These are phyloP conservation scores for Ptilorrhoa leucosticta DNA, from an alignment of 2,113 vertebrate species.

Conservation along the genomic window DNA sequence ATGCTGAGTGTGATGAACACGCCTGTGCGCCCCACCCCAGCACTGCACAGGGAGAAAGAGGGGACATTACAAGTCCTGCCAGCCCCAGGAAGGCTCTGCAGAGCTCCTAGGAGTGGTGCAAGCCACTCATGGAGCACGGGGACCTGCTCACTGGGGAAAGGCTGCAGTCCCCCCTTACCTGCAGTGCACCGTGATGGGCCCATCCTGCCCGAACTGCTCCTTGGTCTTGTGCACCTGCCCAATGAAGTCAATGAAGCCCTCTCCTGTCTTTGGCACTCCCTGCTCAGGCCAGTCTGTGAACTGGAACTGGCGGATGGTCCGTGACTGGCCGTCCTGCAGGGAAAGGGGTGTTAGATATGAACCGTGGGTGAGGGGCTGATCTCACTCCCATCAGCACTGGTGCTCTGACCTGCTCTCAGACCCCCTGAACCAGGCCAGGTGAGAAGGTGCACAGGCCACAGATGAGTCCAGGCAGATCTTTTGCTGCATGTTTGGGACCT, in stretches of 20 bases:
- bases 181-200: conserved; percentile 97
- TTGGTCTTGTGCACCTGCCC: conserved; percentile 98
- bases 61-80: background rate
- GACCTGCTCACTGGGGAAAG: background rate
- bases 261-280: conserved; percentile 93
- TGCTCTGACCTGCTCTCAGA: background rate
- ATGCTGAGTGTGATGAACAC: conserved; percentile 97
- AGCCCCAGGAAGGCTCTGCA: background rate
- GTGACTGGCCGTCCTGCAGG: conserved; percentile 90
- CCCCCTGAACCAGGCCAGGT: background rate
- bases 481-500: background rate
- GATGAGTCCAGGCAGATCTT: background rate
- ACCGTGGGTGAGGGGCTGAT: accelerated
- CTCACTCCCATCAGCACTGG: background rate
- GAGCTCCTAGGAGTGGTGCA: background rate
- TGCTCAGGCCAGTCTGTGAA: conserved; percentile 98
- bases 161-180: conserved; percentile 73
- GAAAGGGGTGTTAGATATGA: background rate
- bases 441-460: background rate
- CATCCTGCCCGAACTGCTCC: conserved; percentile 97
- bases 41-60: conserved; percentile 66
- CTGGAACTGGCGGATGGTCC: conserved; percentile 97
- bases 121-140: background rate
- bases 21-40: conserved; percentile 91
- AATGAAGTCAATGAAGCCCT: conserved; percentile 97